Percentiles rank a stretch among this genome's conserved stretches.
Conservation (phyloP, 2,113 vertebrate genomes). For the Grammomys dolichurus region DNA sequence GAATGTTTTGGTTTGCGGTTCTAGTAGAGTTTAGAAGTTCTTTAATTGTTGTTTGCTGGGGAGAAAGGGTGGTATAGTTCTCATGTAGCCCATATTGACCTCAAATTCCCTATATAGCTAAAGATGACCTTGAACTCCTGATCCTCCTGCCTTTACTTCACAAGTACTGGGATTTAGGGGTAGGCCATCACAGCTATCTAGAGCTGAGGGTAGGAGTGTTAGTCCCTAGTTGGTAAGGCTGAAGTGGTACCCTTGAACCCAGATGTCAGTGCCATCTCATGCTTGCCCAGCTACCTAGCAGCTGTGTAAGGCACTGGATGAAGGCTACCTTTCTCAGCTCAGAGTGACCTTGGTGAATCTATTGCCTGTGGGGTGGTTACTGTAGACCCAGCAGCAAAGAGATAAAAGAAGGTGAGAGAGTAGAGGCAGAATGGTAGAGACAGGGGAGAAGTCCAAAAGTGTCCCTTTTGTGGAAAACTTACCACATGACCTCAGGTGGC, state of each 20-base stretch:
- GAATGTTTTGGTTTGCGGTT: neutral
- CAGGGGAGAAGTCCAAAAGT: neutral
- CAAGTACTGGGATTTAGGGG: neutral
- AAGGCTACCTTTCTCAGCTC: neutral
- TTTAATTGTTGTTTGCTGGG: neutral
- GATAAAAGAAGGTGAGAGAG: neutral
- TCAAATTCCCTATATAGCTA: neutral
- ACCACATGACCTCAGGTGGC: neutral
- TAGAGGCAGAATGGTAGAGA: neutral
- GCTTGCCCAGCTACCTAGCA: neutral
- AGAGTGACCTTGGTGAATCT: neutral
- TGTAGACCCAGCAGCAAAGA: neutral
- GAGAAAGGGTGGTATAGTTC: neutral
- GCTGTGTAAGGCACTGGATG: neutral
- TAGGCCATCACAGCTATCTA: neutral
- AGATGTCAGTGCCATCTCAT: neutral
- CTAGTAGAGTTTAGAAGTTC: neutral
- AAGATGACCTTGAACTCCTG: neutral
- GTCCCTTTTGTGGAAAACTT: neutral
- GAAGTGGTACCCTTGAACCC: neutral
- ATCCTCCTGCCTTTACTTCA: neutral
- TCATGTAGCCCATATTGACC: neutral
- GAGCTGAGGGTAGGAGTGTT: neutral
- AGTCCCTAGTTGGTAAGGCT: neutral
- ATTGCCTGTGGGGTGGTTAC: neutral